A percentile compares a stretch with the other conserved stretches of the same genome.
phyloP scores from a whole-genome alignment of 2,113 vertebrate genomes.

The Alligator sinensis region DNA sequence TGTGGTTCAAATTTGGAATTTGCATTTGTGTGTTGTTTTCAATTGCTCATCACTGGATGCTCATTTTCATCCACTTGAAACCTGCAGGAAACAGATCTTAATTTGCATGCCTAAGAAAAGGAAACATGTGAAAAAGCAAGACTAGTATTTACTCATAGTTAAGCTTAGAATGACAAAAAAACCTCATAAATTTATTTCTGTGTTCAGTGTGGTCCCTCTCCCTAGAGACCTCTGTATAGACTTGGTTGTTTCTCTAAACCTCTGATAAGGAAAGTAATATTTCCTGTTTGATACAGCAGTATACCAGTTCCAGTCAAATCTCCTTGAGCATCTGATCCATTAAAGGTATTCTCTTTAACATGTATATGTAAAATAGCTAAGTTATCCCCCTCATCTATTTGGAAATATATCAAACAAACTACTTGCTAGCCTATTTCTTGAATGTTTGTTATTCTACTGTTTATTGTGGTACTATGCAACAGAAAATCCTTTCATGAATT shows the following conservation, averaged over 20 bases:
- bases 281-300: not conserved
- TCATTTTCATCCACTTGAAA: conserved; percentile 28
- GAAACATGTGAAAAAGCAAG: not conserved
- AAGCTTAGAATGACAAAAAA: not conserved
- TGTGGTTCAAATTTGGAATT: not conserved
- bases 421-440: conserved; percentile 10
- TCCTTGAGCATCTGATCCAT: conserved; percentile 17
- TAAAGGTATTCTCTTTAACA: conserved; percentile 11
- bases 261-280: not conserved
- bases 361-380: conserved; percentile 6
- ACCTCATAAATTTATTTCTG: not conserved
- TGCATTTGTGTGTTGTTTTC: not conserved
- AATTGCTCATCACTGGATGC: not conserved
- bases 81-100: not conserved
- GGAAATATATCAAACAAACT: conserved; percentile 15
- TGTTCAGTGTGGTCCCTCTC: not conserved
- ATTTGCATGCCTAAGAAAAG: not conserved
- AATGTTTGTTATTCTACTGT: not conserved
- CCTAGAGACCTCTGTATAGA: not conserved
- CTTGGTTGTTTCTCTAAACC: not conserved
- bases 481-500: not conserved
- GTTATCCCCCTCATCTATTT: not conserved
- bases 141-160: not conserved
- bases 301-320: conserved; percentile 20
- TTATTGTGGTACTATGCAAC: not conserved